Evolutionary conservation across 1,140 invertebrate genomes (phyloP).

Genomic region (Trichogramma pretiosum): DNA sequence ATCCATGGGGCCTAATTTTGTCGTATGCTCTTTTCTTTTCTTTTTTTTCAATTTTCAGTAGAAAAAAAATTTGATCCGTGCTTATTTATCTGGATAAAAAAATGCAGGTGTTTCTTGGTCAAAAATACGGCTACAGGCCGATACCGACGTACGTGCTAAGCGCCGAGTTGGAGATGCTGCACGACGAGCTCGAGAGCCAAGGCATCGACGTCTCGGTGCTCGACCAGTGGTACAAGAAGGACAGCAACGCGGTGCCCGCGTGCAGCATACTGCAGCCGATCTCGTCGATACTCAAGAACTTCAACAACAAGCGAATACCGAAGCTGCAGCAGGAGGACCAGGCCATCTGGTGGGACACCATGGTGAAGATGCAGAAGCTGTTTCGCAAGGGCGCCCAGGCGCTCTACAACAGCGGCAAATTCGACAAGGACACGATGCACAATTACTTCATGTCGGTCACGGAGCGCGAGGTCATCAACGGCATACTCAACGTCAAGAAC

Average conservation of each 20-base stretch:
- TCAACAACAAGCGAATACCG: constrained; percentile 94
- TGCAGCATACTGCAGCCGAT: constrained; percentile 93
- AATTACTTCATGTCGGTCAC: constrained; percentile 99
- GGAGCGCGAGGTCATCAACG: constrained; percentile 94
- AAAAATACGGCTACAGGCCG: constrained; percentile 96
- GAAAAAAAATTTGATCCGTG: no score
- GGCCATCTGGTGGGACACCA: constrained; percentile 94
- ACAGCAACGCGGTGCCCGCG: constrained; percentile 88
- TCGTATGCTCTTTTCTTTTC: no score
- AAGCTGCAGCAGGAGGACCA: constrained; percentile 94
- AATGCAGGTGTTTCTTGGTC: constrained; percentile 80
- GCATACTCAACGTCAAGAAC: constrained; percentile 86
- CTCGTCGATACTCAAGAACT: constrained; percentile 92
- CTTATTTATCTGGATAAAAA: no score
- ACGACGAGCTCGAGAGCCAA: constrained; percentile 67
- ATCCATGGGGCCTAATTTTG: constrained; percentile 97
- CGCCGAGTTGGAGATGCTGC: constrained; percentile 82
- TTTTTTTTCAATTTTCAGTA: no score
- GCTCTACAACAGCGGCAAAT: constrained; percentile 73
- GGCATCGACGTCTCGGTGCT: constrained; percentile 76
- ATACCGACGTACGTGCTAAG: constrained; percentile 92
- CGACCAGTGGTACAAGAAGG: constrained; percentile 94
- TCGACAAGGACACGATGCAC: constrained; percentile 89
- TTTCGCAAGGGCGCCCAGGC: constrained; percentile 84
- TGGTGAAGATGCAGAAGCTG: constrained; percentile 89